phyloP scores from a whole-genome alignment of 2,797 vertebrate species.

The Fistularia commersonii region DNA sequence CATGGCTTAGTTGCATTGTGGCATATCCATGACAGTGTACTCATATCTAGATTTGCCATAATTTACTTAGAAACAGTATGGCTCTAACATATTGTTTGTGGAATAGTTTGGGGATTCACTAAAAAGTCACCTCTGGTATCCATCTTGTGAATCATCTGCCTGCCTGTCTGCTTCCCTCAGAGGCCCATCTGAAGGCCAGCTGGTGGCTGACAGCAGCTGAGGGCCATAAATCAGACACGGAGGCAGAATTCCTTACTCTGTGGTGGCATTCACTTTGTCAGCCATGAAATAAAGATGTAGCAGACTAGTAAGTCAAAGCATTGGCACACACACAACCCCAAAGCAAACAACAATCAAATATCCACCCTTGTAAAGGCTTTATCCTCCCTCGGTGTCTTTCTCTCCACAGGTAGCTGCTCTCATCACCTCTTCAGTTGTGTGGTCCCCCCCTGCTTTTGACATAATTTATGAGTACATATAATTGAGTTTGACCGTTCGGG shows the following conservation, averaged over 20 bases:
- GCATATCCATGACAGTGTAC: too few relatives aligned
- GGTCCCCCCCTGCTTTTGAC: constrained; percentile 33
- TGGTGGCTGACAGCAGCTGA: constrained; percentile 87
- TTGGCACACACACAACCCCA: constrained; percentile 11
- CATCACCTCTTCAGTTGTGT: constrained; percentile 54
- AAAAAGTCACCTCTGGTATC: constrained; percentile 3
- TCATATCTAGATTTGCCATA: too few relatives aligned
- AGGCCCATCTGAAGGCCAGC: constrained; percentile 75
- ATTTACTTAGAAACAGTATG: too few relatives aligned
- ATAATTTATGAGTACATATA: constrained; percentile 7
- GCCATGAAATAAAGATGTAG: constrained; percentile 94
- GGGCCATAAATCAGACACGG: constrained; percentile 85
- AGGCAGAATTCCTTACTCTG: constrained; percentile 80
- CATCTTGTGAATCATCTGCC: constrained; percentile 4
- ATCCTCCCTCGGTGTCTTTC: constrained; percentile 33
- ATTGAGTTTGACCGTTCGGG: neutral
- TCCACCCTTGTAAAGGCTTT: constrained; percentile 26
- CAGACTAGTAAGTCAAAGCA: constrained; percentile 83
- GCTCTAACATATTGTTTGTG: neutral
- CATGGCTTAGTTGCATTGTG: too few relatives aligned
- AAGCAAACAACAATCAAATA: constrained; percentile 34
- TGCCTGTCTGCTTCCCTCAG: constrained; percentile 33
- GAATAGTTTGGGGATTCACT: too few relatives aligned
- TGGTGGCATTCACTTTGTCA: constrained; percentile 88
- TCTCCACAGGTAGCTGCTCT: constrained; percentile 58